Conservation (phyloP, 2,888 invertebrate genomes). For the Phalangium opilio region DNA sequence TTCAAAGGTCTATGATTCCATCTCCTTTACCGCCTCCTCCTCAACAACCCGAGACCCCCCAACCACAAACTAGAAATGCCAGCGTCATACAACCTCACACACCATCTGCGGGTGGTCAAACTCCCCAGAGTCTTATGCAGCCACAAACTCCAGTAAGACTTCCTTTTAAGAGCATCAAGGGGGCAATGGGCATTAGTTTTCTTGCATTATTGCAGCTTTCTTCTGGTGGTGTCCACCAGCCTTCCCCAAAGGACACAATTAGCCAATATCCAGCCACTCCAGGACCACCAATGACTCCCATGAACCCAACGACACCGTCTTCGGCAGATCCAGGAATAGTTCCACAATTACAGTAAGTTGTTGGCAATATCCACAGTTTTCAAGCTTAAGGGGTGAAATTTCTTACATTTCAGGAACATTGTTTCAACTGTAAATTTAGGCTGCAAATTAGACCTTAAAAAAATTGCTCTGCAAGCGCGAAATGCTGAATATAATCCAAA, state of each 20-base stretch:
- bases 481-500: slow-evolving; percentile 44
- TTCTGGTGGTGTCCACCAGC: too few relatives aligned
- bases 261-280: slow-evolving; percentile 10
- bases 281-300: slow-evolving; percentile 21
- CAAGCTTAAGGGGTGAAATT: too few relatives aligned
- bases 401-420: slow-evolving; percentile 30
- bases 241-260: background rate
- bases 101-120: slow-evolving; percentile 7
- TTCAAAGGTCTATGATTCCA: slow-evolving; percentile 19
- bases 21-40: slow-evolving; percentile 21
- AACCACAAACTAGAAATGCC: slow-evolving; percentile 10
- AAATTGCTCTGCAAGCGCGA: slow-evolving; percentile 39
- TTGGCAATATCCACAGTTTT: too few relatives aligned
- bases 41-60: slow-evolving; percentile 13
- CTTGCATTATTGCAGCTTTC: too few relatives aligned
- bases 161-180: too few relatives aligned
- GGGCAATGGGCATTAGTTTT: too few relatives aligned
- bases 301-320: slow-evolving; percentile 65
- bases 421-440: slow-evolving; percentile 40
- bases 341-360: slow-evolving; percentile 67
- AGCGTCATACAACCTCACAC: slow-evolving; percentile 17
- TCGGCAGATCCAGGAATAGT: slow-evolving; percentile 86
- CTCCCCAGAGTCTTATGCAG: slow-evolving; percentile 57
- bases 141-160: slow-evolving; percentile 68
- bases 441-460: slow-evolving; percentile 38